Evolutionary conservation across 1,140 invertebrate genomes (phyloP).

Genomic region (Zophobas atratus): DNA sequence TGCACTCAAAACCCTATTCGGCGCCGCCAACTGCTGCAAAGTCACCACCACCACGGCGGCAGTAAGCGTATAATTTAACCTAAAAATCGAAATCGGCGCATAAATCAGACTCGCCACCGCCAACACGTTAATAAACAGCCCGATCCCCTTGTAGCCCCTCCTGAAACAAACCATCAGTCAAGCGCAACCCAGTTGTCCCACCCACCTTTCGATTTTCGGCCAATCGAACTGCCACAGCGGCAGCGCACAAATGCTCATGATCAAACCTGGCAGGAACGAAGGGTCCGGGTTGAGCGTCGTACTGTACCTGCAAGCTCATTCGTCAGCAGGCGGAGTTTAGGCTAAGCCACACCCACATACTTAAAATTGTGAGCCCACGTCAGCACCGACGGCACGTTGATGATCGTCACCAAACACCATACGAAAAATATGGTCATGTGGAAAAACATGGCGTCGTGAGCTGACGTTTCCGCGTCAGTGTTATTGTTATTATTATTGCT

Average conservation of each 20-base stretch:
- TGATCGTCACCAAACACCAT: slow-evolving; percentile 70
- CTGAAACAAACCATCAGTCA: slow-evolving; percentile 65
- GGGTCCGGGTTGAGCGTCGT: slow-evolving; percentile 70
- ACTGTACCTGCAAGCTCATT: slow-evolving; percentile 66
- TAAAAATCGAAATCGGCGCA: slow-evolving; percentile 71
- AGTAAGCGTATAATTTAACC: slow-evolving; percentile 73
- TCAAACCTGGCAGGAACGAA: slow-evolving; percentile 69
- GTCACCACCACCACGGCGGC: slow-evolving; percentile 71
- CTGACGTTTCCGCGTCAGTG: slow-evolving; percentile 18
- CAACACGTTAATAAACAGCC: slow-evolving; percentile 69
- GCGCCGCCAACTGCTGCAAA: slow-evolving; percentile 70
- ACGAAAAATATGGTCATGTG: slow-evolving; percentile 76
- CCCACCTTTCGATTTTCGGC: slow-evolving; percentile 69
- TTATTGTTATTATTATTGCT: slow-evolving; percentile 38
- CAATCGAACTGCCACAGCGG: slow-evolving; percentile 72
- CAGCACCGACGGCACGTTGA: slow-evolving; percentile 72
- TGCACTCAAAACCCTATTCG: slow-evolving; percentile 36
- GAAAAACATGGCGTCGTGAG: slow-evolving; percentile 71
- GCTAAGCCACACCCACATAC: slow-evolving; percentile 68
- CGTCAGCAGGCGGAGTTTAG: not conserved
- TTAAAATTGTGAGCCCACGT: slow-evolving; percentile 77
- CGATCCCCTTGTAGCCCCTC: slow-evolving; percentile 69
- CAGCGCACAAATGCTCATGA: slow-evolving; percentile 69
- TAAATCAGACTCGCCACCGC: slow-evolving; percentile 71
- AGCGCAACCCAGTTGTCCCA: too few species aligned